Evolutionary conservation across 2,888 invertebrate genomes (phyloP).

Genomic region (Folsomia candida): DNA sequence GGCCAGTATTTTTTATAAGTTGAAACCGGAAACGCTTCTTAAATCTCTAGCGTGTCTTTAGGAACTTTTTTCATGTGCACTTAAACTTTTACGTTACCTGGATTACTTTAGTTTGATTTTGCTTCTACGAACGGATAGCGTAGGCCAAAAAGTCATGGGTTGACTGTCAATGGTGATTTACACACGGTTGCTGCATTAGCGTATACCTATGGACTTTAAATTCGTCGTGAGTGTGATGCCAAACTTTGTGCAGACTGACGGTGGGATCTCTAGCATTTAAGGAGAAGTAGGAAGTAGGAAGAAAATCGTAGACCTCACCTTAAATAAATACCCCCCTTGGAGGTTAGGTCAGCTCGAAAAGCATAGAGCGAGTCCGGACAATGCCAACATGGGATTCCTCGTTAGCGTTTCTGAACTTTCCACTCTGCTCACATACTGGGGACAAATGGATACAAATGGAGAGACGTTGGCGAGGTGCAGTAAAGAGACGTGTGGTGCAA

Average conservation of each 20-base stretch:
- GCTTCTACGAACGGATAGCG: background rate
- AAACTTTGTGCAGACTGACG: background rate
- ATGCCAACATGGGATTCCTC: background rate
- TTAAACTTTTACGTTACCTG: background rate
- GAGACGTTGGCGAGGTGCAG: background rate
- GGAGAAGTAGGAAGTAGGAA: background rate
- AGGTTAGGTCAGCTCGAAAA: slow-evolving; percentile 6
- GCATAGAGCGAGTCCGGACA: background rate
- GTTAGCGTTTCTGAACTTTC: background rate
- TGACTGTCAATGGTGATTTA: background rate
- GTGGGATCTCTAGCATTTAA: background rate
- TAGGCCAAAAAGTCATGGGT: background rate
- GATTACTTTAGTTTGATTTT: background rate
- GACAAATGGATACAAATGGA: background rate
- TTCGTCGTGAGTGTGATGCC: no score
- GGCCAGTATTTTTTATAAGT: no score
- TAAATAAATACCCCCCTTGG: slow-evolving; percentile 3
- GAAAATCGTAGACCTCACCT: background rate
- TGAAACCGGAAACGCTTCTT: no score
- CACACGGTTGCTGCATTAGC: background rate
- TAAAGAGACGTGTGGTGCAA: background rate
- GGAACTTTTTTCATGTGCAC: background rate
- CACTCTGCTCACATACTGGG: background rate
- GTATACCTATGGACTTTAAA: background rate
- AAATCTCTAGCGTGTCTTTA: background rate